These are phyloP conservation scores for Anthoscopus minutus DNA, from an alignment of 2,113 vertebrate genomes.

Conservation along the genomic window DNA sequence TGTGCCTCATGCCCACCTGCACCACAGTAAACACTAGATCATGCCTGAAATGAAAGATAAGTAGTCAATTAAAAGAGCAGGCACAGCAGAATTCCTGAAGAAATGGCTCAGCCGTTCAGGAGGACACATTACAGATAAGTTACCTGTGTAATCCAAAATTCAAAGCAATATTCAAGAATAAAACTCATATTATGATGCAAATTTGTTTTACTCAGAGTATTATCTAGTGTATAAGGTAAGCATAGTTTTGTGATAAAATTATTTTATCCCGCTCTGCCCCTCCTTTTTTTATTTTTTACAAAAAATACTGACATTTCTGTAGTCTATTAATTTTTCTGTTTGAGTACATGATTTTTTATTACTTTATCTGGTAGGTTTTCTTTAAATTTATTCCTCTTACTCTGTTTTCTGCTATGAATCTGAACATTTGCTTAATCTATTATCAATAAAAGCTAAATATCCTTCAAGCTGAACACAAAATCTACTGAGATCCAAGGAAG, in stretches of 20 bases:
- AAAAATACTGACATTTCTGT: neutral
- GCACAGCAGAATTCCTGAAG: neutral
- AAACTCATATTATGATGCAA: neutral
- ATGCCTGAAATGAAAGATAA: neutral
- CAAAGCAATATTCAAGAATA: neutral
- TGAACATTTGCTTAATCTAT: neutral
- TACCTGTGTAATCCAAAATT: neutral
- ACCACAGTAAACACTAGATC: accelerated
- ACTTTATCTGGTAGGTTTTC: neutral
- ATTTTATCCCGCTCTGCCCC: neutral
- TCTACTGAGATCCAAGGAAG: neutral
- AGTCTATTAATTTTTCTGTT: neutral
- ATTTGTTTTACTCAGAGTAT: neutral
- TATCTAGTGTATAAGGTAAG: neutral
- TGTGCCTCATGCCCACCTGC: neutral
- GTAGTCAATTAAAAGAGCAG: neutral
- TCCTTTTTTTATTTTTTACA: too few species aligned
- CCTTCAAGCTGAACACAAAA: neutral
- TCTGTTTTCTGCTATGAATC: neutral
- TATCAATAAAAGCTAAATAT: neutral
- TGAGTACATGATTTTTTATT: neutral
- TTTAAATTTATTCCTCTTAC: neutral
- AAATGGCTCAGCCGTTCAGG: neutral
- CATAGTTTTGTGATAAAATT: neutral
- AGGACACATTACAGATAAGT: neutral